These are phyloP conservation scores for Drosophila leonis DNA, from an alignment of 2,888 invertebrate genomes.

Conservation along the genomic window DNA sequence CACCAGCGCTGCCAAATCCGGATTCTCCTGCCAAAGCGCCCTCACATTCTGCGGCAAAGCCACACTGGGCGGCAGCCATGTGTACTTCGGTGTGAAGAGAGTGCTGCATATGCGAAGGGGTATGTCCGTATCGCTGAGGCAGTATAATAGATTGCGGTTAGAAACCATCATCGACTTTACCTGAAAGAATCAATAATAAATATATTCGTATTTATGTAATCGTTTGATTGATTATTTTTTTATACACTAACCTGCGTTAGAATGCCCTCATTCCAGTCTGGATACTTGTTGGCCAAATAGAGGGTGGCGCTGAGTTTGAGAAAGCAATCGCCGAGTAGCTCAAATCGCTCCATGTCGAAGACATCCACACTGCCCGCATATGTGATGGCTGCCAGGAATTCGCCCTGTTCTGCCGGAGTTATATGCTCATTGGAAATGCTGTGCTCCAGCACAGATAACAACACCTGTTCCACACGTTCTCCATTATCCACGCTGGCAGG, in stretches of 20 bases:
- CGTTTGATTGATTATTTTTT: not conserved
- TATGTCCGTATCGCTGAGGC: constrained; percentile 86
- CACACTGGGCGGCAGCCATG: constrained; percentile 94
- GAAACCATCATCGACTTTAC: constrained; percentile 90
- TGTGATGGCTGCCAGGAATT: constrained; percentile 88
- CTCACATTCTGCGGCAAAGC: constrained; percentile 87
- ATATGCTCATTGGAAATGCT: constrained; percentile 47
- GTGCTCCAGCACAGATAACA: constrained; percentile 68
- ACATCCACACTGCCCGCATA: constrained; percentile 89
- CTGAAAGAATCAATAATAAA: constrained; percentile 12
- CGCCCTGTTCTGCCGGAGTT: constrained; percentile 81
- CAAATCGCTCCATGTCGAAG: constrained; percentile 92
- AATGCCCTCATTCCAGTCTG: constrained; percentile 90
- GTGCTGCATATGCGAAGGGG: constrained; percentile 82
- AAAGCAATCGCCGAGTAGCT: constrained; percentile 94
- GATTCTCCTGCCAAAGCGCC: constrained; percentile 51
- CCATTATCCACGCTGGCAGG: constrained; percentile 13
- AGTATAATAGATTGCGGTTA: constrained; percentile 94
- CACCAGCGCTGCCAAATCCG: constrained; percentile 62
- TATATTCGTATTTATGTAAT: not conserved
- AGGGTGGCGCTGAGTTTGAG: constrained; percentile 91
- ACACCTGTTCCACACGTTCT: constrained; percentile 9
- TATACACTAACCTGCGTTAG: constrained; percentile 86
- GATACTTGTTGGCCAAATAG: constrained; percentile 89
- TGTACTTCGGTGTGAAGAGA: constrained; percentile 88